Evolutionary conservation across 2,113 vertebrate genomes (phyloP), one percentile per base, ranked within the genome.

Genomic region (Rhagologus leucostigma): DNA sequence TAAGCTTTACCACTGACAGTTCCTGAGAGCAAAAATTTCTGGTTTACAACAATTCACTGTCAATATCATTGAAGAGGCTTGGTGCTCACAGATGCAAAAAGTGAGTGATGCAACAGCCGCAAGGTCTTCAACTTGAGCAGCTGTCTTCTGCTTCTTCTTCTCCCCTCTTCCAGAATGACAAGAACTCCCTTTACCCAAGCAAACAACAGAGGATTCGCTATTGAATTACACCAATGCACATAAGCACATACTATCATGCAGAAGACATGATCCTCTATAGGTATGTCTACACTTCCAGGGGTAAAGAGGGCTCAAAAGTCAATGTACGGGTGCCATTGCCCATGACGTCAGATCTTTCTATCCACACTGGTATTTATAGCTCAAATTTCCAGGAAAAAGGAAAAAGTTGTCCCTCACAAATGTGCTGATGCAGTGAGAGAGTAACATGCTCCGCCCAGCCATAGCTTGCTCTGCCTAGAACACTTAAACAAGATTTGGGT

Each of bases 241-340:
- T 35, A 57, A 93, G 41, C 41, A 78, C 11, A 49, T 70, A 11
- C 10, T 65, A 13, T 24, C 39, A 62, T 42, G 44, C 30, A 89
- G 39, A 83, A 86, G 57, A 69, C 73, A 90, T 80, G 78, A 85
- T 90, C 39, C 19, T 93, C 35, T 44, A 7, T 35, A 69, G 62
- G 92, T 82, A 96, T 85, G 59, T 92, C 85, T 88, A 88, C 75
- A 90, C 79, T 83, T 69, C 3, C 46, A 83, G 46, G 9, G 17
- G 7, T 52, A 73, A 87, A 87, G 19, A 44, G 4, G 21, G 24
- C 23, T 95, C 23, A 74, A 23, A 92, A 46, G 13, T 27, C 13
- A 5, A 24, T 82, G 15, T 33, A 39, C 81, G 14, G 15, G n/a
- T 71, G 41, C 35, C 39, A 35, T 71, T 95, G 33, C 16, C 41